These are phyloP conservation scores for Brenthis daphne DNA, from an alignment of 2,888 invertebrate genomes.

Conservation along the genomic window DNA sequence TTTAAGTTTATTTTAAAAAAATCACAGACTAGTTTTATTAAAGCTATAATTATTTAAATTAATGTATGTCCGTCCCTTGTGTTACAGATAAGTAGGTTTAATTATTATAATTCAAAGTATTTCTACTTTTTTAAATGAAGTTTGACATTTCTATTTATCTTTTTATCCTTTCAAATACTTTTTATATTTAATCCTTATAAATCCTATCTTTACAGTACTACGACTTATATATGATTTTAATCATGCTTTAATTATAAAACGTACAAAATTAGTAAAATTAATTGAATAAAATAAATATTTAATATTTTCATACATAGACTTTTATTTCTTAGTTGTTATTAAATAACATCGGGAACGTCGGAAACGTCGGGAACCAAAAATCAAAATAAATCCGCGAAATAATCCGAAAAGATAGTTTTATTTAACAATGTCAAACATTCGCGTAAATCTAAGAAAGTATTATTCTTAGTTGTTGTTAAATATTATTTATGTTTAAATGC, in stretches of 20 bases:
- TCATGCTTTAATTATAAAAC: conserved; percentile 47
- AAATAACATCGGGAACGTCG: no score
- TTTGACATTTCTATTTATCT: conserved; percentile 5
- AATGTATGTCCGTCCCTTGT: conserved; percentile 38
- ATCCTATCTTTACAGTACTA: conserved; percentile 23
- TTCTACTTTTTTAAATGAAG: conserved; percentile 8
- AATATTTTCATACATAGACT: conserved; percentile 41
- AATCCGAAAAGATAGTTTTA: no score
- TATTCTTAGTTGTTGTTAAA: neutral
- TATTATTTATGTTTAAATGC: neutral
- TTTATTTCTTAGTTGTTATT: conserved; percentile 25
- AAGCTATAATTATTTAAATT: conserved; percentile 20
- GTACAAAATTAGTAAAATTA: conserved; percentile 45
- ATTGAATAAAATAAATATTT: conserved; percentile 39
- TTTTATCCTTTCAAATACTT: conserved; percentile 3
- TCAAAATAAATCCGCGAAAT: no score
- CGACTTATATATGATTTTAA: conserved; percentile 26
- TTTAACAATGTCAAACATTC: no score
- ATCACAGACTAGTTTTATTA: conserved; percentile 13
- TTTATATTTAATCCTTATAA: conserved; percentile 19
- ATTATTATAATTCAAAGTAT: conserved; percentile 3
- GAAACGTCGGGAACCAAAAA: no score
- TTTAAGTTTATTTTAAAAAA: conserved; percentile 12
- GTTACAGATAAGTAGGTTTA: conserved; percentile 27
- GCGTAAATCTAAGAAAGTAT: no score